phyloP scores from a whole-genome alignment of 2,888 invertebrate genomes.

The Sinelater perroti region DNA sequence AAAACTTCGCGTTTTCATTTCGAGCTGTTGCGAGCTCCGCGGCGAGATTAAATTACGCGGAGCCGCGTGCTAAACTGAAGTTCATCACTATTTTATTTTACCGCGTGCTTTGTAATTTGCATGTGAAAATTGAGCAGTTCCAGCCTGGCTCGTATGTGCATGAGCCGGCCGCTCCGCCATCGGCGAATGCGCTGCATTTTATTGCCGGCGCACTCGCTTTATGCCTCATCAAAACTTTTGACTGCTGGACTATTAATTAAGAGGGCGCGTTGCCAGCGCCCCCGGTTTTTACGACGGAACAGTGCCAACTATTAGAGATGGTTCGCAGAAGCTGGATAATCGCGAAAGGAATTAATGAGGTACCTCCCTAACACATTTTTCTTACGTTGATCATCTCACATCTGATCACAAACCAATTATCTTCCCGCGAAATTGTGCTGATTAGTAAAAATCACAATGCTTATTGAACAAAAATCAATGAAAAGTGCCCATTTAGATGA shows the following conservation, averaged over 20 bases:
- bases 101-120: constrained; percentile 47
- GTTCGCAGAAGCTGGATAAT: too few relatives aligned
- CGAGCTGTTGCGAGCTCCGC: constrained; percentile 22
- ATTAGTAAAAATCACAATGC: too few relatives aligned
- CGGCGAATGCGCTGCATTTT: constrained; percentile 23
- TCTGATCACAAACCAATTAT: too few relatives aligned
- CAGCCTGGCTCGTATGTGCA: constrained; percentile 32
- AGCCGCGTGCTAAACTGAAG: constrained; percentile 33
- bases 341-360: too few relatives aligned
- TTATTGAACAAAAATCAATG: too few relatives aligned
- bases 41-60: constrained; percentile 29
- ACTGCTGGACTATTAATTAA: constrained; percentile 20
- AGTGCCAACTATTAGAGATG: too few relatives aligned
- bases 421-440: too few relatives aligned
- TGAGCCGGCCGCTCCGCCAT: constrained; percentile 18
- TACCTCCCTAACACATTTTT: too few relatives aligned
- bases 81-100: constrained; percentile 49
- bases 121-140: constrained; percentile 50
- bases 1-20: constrained; percentile 33
- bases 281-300: too few relatives aligned
- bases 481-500: too few relatives aligned
- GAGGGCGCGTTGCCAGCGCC: constrained; percentile 5
- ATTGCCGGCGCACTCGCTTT: constrained; percentile 24
- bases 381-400: too few relatives aligned
- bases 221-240: constrained; percentile 24